phyloP scores from a whole-genome alignment of 1,140 invertebrate genomes.

The Tachypleus tridentatus region DNA sequence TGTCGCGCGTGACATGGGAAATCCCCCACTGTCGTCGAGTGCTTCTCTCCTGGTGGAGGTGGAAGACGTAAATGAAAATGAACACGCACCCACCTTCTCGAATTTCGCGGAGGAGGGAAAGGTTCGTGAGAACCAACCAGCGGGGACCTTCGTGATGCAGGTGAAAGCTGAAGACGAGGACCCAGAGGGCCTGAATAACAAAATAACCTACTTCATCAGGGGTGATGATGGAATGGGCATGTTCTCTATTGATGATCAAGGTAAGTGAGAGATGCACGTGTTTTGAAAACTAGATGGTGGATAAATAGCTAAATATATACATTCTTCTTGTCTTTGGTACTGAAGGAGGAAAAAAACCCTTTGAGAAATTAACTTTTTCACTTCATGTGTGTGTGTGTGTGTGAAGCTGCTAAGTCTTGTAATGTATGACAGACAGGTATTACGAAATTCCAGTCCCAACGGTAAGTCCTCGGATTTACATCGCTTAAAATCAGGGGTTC shows the following conservation, averaged over 20 bases:
- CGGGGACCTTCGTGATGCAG: conserved; percentile 57
- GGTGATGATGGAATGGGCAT: conserved; percentile 79
- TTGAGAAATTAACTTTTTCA: too few species aligned
- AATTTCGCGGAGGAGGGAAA: conserved; percentile 52
- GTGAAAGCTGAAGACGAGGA: conserved; percentile 68
- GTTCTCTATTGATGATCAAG: conserved; percentile 81
- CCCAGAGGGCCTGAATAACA: conserved; percentile 53
- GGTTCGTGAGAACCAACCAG: conserved; percentile 59
- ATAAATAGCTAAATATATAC: too few species aligned
- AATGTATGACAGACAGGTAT: too few species aligned
- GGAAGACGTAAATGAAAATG: conserved; percentile 76
- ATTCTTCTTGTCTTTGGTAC: too few species aligned
- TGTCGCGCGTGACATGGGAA: conserved; percentile 22
- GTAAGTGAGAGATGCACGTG: conserved; percentile 40
- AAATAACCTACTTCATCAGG: conserved; percentile 71
- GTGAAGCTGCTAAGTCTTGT: too few species aligned
- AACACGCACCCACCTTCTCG: conserved; percentile 56
- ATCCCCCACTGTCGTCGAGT: conserved; percentile 56
- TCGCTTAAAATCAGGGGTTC: too few species aligned
- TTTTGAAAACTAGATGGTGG: too few species aligned
- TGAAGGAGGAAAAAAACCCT: too few species aligned
- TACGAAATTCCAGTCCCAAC: too few species aligned
- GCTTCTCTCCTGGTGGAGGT: conserved; percentile 68
- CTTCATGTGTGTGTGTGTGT: too few species aligned
- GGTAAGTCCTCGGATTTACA: too few species aligned